These are phyloP conservation scores for Agriopis leucophaearia DNA, from an alignment of 2,888 invertebrate genomes.

Conservation along the genomic window DNA sequence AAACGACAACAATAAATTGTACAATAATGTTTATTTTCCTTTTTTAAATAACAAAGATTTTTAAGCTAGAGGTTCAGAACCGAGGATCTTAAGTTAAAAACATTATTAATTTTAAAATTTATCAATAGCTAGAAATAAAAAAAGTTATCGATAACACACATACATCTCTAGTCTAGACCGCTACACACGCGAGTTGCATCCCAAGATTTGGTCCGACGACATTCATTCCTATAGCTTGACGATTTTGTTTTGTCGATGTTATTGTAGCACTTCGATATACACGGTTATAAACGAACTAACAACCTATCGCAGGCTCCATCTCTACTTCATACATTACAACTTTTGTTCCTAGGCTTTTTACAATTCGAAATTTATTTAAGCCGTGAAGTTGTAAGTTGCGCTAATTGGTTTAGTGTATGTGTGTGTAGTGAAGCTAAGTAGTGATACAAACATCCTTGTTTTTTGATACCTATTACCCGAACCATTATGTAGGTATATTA, in stretches of 20 bases:
- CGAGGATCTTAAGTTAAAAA: constrained; percentile 67
- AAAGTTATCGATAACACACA: constrained; percentile 48
- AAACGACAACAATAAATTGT: constrained; percentile 57
- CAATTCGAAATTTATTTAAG: no score
- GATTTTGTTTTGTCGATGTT: constrained; percentile 22
- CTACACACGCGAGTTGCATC: constrained; percentile 54
- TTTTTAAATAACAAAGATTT: constrained; percentile 81
- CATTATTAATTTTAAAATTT: constrained; percentile 55
- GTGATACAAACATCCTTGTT: no score
- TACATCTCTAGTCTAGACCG: constrained; percentile 38
- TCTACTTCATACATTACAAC: no score
- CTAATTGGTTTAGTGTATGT: no score
- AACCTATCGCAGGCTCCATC: no score
- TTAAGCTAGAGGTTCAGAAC: constrained; percentile 81
- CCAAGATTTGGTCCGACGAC: constrained; percentile 68
- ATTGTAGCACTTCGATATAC: no score
- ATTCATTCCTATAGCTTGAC: constrained; percentile 46
- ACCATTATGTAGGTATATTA: no score
- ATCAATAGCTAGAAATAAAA: constrained; percentile 58
- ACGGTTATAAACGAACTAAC: no score
- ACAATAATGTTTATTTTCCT: constrained; percentile 80
- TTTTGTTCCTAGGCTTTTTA: no score
- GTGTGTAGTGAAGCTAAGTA: no score
- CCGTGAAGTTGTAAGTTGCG: no score
- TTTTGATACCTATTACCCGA: no score